Conservation (phyloP, 2,888 invertebrate genomes). For the Cheilosia vulpina region DNA sequence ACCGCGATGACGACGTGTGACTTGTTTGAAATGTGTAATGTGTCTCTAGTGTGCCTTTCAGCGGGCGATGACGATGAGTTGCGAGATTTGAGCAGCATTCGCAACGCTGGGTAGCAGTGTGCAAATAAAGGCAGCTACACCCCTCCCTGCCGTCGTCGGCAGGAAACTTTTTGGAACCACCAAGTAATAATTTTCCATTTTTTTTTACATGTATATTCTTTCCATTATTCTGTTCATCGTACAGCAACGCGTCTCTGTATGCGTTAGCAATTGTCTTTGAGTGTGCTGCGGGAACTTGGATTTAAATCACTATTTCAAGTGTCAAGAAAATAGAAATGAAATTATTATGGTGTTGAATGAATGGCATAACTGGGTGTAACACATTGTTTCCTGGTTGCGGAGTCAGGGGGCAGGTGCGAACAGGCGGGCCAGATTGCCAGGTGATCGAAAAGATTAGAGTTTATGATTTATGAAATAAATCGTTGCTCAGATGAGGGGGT, state of each 20-base stretch:
- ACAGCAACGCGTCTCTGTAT: slow-evolving; percentile 3
- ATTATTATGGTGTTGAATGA: slow-evolving; percentile 72
- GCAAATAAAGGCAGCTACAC: slow-evolving; percentile 55
- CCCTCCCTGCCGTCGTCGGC: background rate
- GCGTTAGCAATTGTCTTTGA: slow-evolving; percentile 47
- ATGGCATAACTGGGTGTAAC: slow-evolving; percentile 52
- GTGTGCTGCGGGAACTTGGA: slow-evolving; percentile 22
- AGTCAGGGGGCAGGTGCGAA: background rate
- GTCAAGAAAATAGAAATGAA: slow-evolving; percentile 67
- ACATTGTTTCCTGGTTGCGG: slow-evolving; percentile 46
- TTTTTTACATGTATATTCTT: slow-evolving; percentile 21
- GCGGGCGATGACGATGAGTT: slow-evolving; percentile 66
- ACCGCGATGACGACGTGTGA: slow-evolving; percentile 59
- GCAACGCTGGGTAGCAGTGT: slow-evolving; percentile 28
- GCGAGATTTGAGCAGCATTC: slow-evolving; percentile 50
- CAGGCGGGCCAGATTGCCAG: slow-evolving; percentile 40
- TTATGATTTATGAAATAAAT: slow-evolving; percentile 47
- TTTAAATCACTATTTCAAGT: slow-evolving; percentile 69
- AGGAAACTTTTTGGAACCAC: slow-evolving; percentile 47
- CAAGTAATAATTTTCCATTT: slow-evolving; percentile 53
- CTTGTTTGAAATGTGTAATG: slow-evolving; percentile 70
- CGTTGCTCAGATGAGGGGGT: background rate
- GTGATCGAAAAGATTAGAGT: slow-evolving; percentile 51
- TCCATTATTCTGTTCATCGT: slow-evolving; percentile 16
- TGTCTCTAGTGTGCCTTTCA: slow-evolving; percentile 76